Percentiles rank a stretch among this genome's conserved stretches.
phyloP scores from a whole-genome alignment of 2,797 vertebrate genomes.

The Enteromius afrohamiltoni region DNA sequence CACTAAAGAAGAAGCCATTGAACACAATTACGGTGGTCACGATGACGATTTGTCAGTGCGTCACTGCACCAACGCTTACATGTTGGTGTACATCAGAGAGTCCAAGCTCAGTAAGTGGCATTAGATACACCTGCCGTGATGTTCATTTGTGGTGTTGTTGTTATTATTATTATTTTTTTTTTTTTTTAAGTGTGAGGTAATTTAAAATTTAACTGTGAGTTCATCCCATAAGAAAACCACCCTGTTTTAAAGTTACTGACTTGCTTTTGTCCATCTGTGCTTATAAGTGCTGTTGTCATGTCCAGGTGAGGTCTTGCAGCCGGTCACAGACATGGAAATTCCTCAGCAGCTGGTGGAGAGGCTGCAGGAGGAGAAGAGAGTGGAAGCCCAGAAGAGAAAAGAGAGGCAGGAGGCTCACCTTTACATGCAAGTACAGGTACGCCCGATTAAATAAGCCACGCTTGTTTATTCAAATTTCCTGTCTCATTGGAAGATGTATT shows the following conservation, averaged over 20 bases:
- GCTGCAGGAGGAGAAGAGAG: conserved; percentile 96
- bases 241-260: neutral
- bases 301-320: conserved; percentile 93
- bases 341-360: conserved; percentile 97
- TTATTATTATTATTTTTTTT: neutral
- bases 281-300: conserved; percentile 6
- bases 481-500: neutral
- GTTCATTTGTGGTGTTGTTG: neutral
- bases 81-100: conserved; percentile 98
- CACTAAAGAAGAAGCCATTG: conserved; percentile 98
- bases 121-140: neutral
- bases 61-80: conserved; percentile 98
- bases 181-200: neutral
- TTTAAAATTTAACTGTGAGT: neutral
- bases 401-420: conserved; percentile 98
- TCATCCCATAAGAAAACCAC: neutral
- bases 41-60: conserved; percentile 97
- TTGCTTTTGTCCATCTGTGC: conserved; percentile 13
- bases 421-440: conserved; percentile 96
- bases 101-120: conserved; percentile 92
- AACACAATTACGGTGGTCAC: conserved; percentile 97
- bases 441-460: neutral
- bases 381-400: conserved; percentile 98
- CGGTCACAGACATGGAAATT: conserved; percentile 96
- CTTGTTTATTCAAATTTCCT: neutral